Conservation (phyloP, 2,797 vertebrate genomes). For the Acrocephalus scirpaceus region DNA sequence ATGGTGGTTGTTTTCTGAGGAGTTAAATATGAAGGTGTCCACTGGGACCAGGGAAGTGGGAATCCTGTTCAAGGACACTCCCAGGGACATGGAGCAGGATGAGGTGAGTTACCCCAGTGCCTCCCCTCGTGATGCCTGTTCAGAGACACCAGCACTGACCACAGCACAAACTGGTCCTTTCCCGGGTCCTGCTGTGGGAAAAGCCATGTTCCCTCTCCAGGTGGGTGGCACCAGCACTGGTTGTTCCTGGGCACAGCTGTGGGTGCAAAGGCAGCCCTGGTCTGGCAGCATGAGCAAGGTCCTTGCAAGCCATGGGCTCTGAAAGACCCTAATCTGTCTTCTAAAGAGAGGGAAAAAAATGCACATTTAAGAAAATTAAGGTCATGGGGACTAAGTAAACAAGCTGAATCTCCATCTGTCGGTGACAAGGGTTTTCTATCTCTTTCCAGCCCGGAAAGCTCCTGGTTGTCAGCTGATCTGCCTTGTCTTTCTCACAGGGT, state of each 20-base stretch:
- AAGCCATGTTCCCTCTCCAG: fast-evolving
- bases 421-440: neutral
- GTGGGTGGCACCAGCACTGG: neutral
- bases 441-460: neutral
- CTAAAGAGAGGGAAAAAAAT: neutral
- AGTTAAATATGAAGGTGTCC: fast-evolving
- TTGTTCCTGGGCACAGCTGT: neutral
- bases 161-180: neutral
- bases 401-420: slow-evolving; percentile 42
- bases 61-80: neutral
- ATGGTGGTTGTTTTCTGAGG: neutral
- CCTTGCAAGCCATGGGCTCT: neutral
- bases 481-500: neutral
- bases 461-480: slow-evolving; percentile 43
- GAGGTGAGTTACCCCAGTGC: neutral
- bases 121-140: fast-evolving
- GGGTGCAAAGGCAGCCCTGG: neutral
- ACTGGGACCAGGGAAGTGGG: fast-evolving
- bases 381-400: slow-evolving; percentile 23
- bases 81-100: fast-evolving
- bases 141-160: neutral
- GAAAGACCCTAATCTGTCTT: neutral
- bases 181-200: neutral
- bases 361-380: slow-evolving; percentile 61
- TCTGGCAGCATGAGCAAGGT: neutral